These are phyloP conservation scores for Macrosoma leucophasiata DNA, from an alignment of 2,888 invertebrate species.

Conservation along the genomic window DNA sequence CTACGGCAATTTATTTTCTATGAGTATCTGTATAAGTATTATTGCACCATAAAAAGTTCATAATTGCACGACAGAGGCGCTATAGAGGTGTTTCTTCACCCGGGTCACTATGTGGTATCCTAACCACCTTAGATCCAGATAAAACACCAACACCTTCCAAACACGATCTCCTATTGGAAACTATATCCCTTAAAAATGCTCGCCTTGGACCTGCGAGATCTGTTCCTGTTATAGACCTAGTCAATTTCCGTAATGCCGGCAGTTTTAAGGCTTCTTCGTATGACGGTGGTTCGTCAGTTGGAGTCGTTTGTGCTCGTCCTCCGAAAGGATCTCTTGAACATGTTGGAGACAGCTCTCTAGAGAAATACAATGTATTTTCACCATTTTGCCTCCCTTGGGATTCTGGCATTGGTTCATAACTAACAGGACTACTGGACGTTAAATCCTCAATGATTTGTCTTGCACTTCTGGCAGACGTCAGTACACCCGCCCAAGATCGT, in stretches of 20 bases:
- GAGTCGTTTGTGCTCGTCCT: conserved; percentile 72
- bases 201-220: conserved; percentile 67
- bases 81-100: conserved; percentile 68
- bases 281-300: conserved; percentile 76
- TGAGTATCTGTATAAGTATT: conserved; percentile 28
- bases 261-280: conserved; percentile 80
- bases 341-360: conserved; percentile 62
- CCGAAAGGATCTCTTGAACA: conserved; percentile 78
- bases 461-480: conserved; percentile 56
- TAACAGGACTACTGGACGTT: conserved; percentile 39
- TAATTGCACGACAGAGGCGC: conserved; percentile 44
- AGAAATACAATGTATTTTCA: conserved; percentile 53
- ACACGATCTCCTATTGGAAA: conserved; percentile 67
- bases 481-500: conserved; percentile 63
- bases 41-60: conserved; percentile 59
- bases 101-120: conserved; percentile 54
- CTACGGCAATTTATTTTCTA: conserved; percentile 21
- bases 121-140: conserved; percentile 58
- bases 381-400: conserved; percentile 39
- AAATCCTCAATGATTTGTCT: conserved; percentile 65
- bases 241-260: conserved; percentile 73
- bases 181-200: conserved; percentile 65
- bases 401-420: conserved; percentile 57
- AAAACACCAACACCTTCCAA: conserved; percentile 65
- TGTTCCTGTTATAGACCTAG: conserved; percentile 77